Percentiles rank a stretch among this genome's conserved stretches.
Conservation (phyloP, 2,888 invertebrate genomes). For the Brachyptera risi region DNA sequence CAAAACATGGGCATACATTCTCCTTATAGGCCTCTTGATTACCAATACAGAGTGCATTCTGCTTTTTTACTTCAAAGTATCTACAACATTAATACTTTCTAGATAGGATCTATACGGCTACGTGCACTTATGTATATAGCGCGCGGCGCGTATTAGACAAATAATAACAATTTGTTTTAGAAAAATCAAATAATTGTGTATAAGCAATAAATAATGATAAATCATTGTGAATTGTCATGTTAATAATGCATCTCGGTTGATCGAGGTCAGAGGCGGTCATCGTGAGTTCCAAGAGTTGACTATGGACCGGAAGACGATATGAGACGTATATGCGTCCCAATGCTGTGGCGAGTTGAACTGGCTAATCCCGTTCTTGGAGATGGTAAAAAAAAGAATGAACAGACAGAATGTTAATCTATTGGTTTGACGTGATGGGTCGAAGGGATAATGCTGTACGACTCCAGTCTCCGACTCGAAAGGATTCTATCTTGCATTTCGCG, state of each 20-base stretch:
- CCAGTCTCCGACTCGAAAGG: too few relatives aligned
- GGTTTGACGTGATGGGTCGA: not conserved
- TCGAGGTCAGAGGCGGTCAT: constrained; percentile 1
- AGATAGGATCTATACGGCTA: not conserved
- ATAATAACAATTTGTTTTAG: not conserved
- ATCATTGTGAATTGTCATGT: not conserved
- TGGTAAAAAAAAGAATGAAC: not conserved
- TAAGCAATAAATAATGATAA: not conserved
- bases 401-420: not conserved
- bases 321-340: not conserved
- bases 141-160: not conserved
- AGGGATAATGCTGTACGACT: too few relatives aligned
- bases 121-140: constrained; percentile 10
- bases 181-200: not conserved
- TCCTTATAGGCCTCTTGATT: not conserved
- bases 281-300: not conserved
- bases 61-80: not conserved
- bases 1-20: constrained; percentile 6
- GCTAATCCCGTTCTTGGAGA: not conserved
- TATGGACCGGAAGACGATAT: not conserved
- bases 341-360: not conserved
- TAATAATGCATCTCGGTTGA: not conserved
- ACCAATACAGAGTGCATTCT: not conserved
- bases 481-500: too few relatives aligned
- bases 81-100: not conserved